Evolutionary conservation across 2,888 invertebrate species (phyloP), one percentile per base, ranked within the genome.

Genomic region (Endomychus coccineus): DNA sequence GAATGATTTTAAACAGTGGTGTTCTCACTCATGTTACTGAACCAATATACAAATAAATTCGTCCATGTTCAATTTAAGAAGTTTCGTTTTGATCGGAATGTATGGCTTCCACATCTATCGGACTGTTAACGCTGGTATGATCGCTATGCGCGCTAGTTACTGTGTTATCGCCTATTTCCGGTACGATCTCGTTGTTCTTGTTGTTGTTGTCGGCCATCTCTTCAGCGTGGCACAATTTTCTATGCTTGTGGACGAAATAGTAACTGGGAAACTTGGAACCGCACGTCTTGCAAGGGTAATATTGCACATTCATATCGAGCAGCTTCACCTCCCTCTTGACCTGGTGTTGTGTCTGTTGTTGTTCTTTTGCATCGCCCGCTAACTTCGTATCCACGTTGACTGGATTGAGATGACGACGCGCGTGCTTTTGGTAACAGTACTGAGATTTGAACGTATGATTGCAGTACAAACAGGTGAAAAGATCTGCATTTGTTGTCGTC

Each of bases 241-340:
- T 71, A 61, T 91, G 91, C 58, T 91, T 91, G 62, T 91, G 90
- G 14, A 90, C 90, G 69, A 91, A 91, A 67, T 91, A 91, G 61
- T 91, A 91, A 48, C 88, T 89, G 1, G 91, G 91, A 62, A 91
- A 91, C 63, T 90, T 90, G 52, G 79, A 85, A 12, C 91, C 90
- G 64, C 91, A 91, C 1, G 85, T 88, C 67, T 90, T 91, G 67
- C 91, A 91, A 0, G 91, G 90, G 66, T 90, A 91, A 68, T 90
- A 91, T 62, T 90, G 90, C 0, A 90, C 77, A 55, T 89, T 81
- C 62, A 87, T 75, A 52, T 84, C 83, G 31, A 81, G 60, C 3
- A 79, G 70, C 34, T 76, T 71, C 2, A 80, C 80, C 51, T 80
- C 79, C 4, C 77, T 64, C 28, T 71, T 66, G 32, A 61, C 49